Percentiles rank a stretch among this genome's conserved stretches.
Conservation (phyloP, 2,888 invertebrate species). For the Colostygia pectinataria region DNA sequence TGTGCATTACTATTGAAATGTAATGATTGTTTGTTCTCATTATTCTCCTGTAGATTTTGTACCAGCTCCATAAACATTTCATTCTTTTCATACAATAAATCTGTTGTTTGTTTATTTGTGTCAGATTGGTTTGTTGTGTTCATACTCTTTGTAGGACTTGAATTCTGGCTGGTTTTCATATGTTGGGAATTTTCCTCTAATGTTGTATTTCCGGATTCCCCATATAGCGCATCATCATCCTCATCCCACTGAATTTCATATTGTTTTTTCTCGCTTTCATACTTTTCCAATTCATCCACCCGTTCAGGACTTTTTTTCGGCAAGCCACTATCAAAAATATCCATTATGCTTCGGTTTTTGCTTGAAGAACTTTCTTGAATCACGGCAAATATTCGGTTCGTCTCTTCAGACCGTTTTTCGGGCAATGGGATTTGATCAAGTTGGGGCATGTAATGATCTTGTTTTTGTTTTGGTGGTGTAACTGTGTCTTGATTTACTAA, state of each 20-base stretch:
- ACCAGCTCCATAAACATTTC: constrained; percentile 58
- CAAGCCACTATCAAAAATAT: constrained; percentile 62
- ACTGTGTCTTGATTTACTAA: constrained; percentile 22
- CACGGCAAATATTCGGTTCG: constrained; percentile 59
- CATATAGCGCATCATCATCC: constrained; percentile 77
- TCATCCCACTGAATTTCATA: constrained; percentile 72
- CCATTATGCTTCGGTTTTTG: constrained; percentile 72
- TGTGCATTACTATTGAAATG: constrained; percentile 24
- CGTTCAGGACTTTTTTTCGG: constrained; percentile 49
- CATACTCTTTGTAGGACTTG: constrained; percentile 48
- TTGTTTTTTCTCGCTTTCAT: constrained; percentile 49
- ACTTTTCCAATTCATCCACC: constrained; percentile 50
- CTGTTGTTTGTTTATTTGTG: constrained; percentile 41
- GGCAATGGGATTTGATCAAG: constrained; percentile 18
- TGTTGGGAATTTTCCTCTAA: constrained; percentile 29
- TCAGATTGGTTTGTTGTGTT: constrained; percentile 27
- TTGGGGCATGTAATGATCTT: background rate
- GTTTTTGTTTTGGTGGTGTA: constrained; percentile 18
- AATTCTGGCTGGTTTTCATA: constrained; percentile 36
- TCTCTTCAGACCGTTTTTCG: constrained; percentile 41
- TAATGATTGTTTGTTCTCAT: constrained; percentile 39
- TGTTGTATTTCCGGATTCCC: constrained; percentile 40
- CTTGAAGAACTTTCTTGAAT: constrained; percentile 58
- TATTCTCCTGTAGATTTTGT: constrained; percentile 53
- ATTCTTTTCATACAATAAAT: constrained; percentile 54